Evolutionary conservation across 2,113 vertebrate genomes (phyloP), one percentile per base, ranked within the genome.

Genomic region (Caretta caretta): DNA sequence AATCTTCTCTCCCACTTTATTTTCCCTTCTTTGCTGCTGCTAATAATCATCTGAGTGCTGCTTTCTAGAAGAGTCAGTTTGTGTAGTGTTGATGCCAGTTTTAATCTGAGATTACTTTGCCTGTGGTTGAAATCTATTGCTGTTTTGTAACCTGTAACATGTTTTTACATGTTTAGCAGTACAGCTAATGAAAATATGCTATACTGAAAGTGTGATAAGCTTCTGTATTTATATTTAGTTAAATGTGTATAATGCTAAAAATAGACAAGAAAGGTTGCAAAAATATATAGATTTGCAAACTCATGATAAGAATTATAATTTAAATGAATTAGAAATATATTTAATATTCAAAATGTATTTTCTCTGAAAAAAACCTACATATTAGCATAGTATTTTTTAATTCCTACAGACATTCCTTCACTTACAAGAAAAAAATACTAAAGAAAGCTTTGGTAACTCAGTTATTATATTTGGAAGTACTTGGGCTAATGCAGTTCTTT

Each of bases 101-200:
- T 98, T 98, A 97, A 96, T 97, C 90, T 17, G 2, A 89, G 79
- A 94, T 95, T 89, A 92, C 90, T 94, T 96, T 96, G 91, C 92
- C 92, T 95, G 91, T 81, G 90, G 91, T 97, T 94, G 97, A 97
- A 97, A 94, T 97, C 87, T 93, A 59, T 1, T n/a, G 49, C 88
- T 95, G 86, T 96, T 98, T 97, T 95, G 90, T 93, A 97, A 97
- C 72, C 46, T 92, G 46, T 92, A 42, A 98, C 97, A 13, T 98
- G 98, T 98, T 98, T 97, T 96, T 75, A 97, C 98, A 97, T 93
- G 98, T 96, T 97, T 57, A 84, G 87, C 54, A 96, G 93, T 90
- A 90, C 38, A 95, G 88, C 93, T 98, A 65, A 93, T 86, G 93
- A 84, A 93, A 90, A 91, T 92, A 96, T 84, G 89, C 89, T 94